Base-by-base conservation (phyloP, 2,113 vertebrate genomes). In the Saccopteryx bilineata region DNA sequence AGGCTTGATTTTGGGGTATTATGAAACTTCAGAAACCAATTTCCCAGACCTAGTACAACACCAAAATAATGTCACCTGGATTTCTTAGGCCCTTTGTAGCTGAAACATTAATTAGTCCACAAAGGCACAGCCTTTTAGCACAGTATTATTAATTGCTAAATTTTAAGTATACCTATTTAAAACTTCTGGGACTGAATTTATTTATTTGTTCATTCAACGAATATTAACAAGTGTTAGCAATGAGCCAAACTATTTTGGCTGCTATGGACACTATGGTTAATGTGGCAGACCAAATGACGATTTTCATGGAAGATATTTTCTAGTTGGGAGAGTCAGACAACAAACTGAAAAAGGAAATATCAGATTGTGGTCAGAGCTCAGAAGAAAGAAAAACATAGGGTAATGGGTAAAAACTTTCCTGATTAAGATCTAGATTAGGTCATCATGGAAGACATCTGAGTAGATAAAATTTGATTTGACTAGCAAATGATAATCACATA, bases 61-160 rank as follows among this genome's bases (percentile, higher is more conserved):
- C 69, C 31, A 4, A 96, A 91, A 65, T 86, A 66, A 7, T 54
- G 58, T 69, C 17, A 80, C 1, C 4, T 78, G 58, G 21, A 63
- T 90, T 93, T 82, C 85, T 52, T 86, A 86, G 24, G 5, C 4
- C 33, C 15, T 94, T 94, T 75, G 48, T 15, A 88, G n/a, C 48
- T 74, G 33, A 93, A 93, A 94, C 12, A 87, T 87, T 90, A 76
- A 86, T 46, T 88, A 79, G 58, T 82, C 33, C 31, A 91, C 46
- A 94, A 88, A 88, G 18, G 1, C 8, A 87, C 28, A 83, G 7
- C 21, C 15, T 87, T 84, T 95, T 46, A 81, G 3, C 15, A 78
- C 0, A 89, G 1, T 61, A 31, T 71, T 95, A 91, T 72, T 58
- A 19, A 90, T 94, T 88, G 74, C 18, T 91, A 81, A 39, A 87